phyloP scores from a whole-genome alignment of 2,797 vertebrate genomes.

The Smutsia gigantea region DNA sequence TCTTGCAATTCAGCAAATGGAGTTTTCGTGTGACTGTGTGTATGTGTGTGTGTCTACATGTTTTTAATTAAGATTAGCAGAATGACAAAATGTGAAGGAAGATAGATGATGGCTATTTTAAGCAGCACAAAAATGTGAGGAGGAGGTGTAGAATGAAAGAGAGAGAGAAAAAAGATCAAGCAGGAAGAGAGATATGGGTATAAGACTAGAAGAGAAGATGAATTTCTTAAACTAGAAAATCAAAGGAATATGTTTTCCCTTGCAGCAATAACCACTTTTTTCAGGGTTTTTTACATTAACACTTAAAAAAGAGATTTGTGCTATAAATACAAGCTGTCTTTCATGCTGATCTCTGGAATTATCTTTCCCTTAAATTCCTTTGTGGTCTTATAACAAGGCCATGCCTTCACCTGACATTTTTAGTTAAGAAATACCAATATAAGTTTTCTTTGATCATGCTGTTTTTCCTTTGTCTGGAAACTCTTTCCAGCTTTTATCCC shows the following conservation, averaged over 20 bases:
- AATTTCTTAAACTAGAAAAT: conserved; percentile 61
- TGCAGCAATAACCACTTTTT: conserved; percentile 61
- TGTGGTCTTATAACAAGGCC: conserved; percentile 46
- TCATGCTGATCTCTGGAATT: conserved; percentile 34
- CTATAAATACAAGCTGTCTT: conserved; percentile 72
- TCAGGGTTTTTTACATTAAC: conserved; percentile 72
- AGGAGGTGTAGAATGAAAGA: conserved; percentile 31
- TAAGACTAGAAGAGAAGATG: conserved; percentile 49
- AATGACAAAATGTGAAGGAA: conserved; percentile 47
- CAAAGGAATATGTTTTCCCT: conserved; percentile 71
- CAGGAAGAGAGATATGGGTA: neutral
- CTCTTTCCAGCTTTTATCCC: neutral
- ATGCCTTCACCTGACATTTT: conserved; percentile 28
- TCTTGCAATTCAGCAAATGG: neutral
- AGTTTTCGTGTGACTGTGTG: neutral
- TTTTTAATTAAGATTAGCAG: conserved; percentile 4
- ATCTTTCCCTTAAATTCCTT: conserved; percentile 9
- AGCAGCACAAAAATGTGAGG: neutral
- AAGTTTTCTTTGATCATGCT: neutral
- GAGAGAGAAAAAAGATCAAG: conserved; percentile 30
- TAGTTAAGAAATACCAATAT: neutral
- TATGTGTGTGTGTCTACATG: neutral
- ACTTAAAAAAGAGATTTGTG: conserved; percentile 70
- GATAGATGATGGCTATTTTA: conserved; percentile 46
- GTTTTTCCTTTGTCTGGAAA: neutral